Base-by-base conservation (phyloP, 1,140 invertebrate genomes). In the Onthophagus taurus region DNA sequence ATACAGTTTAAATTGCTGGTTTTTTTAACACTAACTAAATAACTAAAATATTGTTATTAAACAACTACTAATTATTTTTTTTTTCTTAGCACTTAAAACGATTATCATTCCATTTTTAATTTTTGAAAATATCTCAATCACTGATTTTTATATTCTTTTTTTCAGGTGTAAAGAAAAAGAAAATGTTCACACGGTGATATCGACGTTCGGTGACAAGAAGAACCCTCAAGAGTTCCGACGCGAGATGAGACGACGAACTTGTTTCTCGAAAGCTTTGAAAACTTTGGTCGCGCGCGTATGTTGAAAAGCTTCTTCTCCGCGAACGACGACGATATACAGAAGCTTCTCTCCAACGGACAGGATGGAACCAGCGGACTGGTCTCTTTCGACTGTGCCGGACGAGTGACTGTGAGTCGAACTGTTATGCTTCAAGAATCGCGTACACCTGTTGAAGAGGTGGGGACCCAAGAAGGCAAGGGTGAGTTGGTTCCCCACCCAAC, bases 341-440 rank as follows among this genome's bases (percentile, higher is more conserved):
- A 41, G 21, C 21, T 24, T 21, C 6, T 17, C 24, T 41, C 29
- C 24, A 17, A 24, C 29, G 38, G 19, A 41, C 37, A 61, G 52
- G 55, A 61, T 58, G 55, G 50, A 47, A 53, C 51, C 57, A 48
- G 47, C 48, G 50, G 55, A 61, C 57, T 54, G 54, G 51, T 53
- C 55, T 50, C 57, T 53, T 50, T 50, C 57, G 60, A 64, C 61
- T 64, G 60, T 64, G 60, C 57, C 61, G 61, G 60, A 61, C 57
- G 59, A 64, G 57, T 64, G 61, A 64, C 53, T 63, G 60, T 55
- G 54, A 54, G 55, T 37, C 52, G 50, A 53, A 52, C 54, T 62
- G 61, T 64, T 64, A 61, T 64, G 61, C 57, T 62, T 64, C 58
- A 64, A 59, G 61, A 63, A 60, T 50, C 54, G 57, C 59, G 59